Evolutionary conservation across 2,888 invertebrate genomes (phyloP).

Genomic region (Lithophane leautieri): DNA sequence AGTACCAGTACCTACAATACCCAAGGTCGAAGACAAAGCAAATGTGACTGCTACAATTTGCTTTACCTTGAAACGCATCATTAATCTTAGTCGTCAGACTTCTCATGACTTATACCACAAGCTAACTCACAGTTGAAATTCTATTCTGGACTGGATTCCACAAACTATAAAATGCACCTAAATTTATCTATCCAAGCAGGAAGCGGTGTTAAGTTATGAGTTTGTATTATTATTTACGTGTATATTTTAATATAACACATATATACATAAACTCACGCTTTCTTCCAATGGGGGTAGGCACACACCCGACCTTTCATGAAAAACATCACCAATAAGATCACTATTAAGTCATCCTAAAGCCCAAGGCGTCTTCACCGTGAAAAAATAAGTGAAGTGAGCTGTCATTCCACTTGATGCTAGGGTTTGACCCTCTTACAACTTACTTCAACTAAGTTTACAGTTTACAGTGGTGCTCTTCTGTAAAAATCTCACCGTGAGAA

Average conservation of each 20-base stretch:
- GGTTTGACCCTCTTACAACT: no score
- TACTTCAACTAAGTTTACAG: no score
- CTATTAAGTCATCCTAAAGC: no score
- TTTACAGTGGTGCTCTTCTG: no score
- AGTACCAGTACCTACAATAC: neutral
- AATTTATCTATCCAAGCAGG: slow-evolving; percentile 68
- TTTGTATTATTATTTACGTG: slow-evolving; percentile 11
- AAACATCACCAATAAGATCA: no score
- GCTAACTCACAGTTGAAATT: slow-evolving; percentile 68
- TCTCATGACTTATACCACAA: slow-evolving; percentile 62
- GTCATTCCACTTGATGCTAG: no score
- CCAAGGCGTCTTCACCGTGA: no score
- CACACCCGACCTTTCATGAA: no score
- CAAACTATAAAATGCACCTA: slow-evolving; percentile 74
- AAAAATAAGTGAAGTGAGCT: no score
- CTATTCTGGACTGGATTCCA: slow-evolving; percentile 72
- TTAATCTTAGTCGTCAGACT: neutral
- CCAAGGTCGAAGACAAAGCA: neutral
- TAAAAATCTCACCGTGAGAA: no score
- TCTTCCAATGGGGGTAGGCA: neutral
- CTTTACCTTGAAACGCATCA: neutral
- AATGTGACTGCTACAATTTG: neutral
- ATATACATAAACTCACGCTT: neutral
- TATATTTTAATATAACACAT: neutral
- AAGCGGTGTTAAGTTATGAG: slow-evolving; percentile 49